These are phyloP conservation scores for Aix galericulata DNA, from an alignment of 2,113 vertebrate genomes.

Conservation along the genomic window DNA sequence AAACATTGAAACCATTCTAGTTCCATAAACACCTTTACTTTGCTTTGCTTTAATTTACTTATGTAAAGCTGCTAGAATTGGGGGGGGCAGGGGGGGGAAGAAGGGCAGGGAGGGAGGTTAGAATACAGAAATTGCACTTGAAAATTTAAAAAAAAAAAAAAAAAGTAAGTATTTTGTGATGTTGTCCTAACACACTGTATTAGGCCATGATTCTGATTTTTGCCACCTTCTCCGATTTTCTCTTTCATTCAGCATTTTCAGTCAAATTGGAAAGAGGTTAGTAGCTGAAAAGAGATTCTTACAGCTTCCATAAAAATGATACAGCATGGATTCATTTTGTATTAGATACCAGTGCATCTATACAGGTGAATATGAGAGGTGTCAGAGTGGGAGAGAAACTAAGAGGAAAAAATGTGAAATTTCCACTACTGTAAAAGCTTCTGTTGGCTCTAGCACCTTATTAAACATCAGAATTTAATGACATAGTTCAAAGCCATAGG, in stretches of 20 bases:
- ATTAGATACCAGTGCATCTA: neutral
- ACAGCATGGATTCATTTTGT: neutral
- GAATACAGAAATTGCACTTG: neutral
- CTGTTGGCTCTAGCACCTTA: neutral
- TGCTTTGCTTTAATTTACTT: too few species aligned
- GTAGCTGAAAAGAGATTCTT: neutral
- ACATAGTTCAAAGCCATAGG: neutral
- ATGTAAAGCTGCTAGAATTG: neutral
- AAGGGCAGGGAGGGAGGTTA: neutral
- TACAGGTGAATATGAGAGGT: neutral
- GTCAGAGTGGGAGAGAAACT: neutral
- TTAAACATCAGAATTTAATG: neutral
- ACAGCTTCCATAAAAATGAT: neutral
- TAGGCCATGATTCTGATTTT: neutral
- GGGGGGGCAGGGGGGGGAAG: neutral
- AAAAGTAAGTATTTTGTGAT: fast-evolving
- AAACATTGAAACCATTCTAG: neutral
- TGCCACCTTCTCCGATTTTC: neutral
- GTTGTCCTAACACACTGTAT: neutral
- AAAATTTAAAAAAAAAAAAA: neutral
- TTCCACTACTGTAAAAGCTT: neutral
- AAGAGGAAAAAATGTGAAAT: neutral
- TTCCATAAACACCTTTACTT: neutral
- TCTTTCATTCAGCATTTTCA: neutral
- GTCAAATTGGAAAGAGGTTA: neutral